Percentiles rank a stretch among this genome's conserved stretches.
phyloP scores from a whole-genome alignment of 2,113 vertebrate genomes.

The Hemibates koningsi region DNA sequence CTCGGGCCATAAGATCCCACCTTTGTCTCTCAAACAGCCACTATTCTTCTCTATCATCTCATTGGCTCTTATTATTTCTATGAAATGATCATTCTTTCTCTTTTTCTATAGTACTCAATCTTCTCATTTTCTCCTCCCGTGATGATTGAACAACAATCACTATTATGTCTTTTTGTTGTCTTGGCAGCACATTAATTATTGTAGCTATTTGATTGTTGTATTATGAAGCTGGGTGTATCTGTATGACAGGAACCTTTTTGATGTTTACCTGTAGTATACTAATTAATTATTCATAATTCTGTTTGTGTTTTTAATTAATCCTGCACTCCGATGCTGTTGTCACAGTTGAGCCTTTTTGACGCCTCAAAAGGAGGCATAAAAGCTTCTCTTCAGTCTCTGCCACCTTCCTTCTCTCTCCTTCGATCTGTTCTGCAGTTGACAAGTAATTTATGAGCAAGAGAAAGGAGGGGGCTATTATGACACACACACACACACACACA shows the following conservation, averaged over 20 bases:
- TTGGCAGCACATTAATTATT: background rate
- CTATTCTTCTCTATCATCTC: background rate
- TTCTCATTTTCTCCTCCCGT: background rate
- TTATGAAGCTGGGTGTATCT: background rate
- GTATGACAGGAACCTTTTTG: slow-evolving; percentile 4
- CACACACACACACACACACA: slow-evolving; percentile 1
- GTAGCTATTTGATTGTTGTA: background rate
- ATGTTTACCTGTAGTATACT: slow-evolving; percentile 26
- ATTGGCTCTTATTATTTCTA: background rate
- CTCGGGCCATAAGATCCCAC: background rate
- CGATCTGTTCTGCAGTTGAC: slow-evolving; percentile 67
- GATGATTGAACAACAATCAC: background rate
- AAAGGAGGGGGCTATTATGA: slow-evolving; percentile 38
- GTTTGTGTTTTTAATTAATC: slow-evolving; percentile 54
- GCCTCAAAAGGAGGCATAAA: slow-evolving; percentile 22
- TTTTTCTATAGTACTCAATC: background rate
- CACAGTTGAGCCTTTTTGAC: slow-evolving; percentile 14
- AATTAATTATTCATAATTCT: slow-evolving; percentile 42
- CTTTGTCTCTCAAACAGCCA: background rate
- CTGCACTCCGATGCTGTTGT: slow-evolving; percentile 28
- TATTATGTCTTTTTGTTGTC: background rate
- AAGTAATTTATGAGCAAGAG: slow-evolving; percentile 66
- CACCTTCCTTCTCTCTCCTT: slow-evolving; percentile 35
- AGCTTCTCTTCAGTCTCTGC: slow-evolving; percentile 7
- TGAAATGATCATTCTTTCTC: background rate